Evolutionary conservation across 2,113 vertebrate genomes (phyloP), one percentile per base, ranked within the genome.

Genomic region (Sturnira hondurensis): DNA sequence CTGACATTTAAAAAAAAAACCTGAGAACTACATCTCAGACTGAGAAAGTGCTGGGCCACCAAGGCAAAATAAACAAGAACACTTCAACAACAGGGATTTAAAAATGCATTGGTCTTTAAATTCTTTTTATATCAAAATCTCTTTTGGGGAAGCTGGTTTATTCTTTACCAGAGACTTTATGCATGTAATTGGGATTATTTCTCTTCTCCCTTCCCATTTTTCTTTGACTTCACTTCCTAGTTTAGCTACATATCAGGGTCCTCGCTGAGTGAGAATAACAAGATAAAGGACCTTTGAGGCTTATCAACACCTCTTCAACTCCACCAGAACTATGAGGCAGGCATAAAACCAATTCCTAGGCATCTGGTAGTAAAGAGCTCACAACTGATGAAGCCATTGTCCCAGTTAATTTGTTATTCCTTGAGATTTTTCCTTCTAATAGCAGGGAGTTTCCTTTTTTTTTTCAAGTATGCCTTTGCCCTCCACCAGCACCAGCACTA

Each of bases 31-130:
- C 43, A 91, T 86, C 63, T 20, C 41, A 86, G 45, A 77, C 61
- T 77, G n/a, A 94, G 71, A 93, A 88, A 84, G 65, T 68, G 9
- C 12, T 81, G 17, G n/a, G 14, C 14, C 19, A 90, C 28, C 17
- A 15, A 77, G 22, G 24, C 5, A 68, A 76, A 86, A 10, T 91
- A 76, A 22, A 73, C 19, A 89, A 63, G 28, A 63, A 67, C 26
- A 52, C 10, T 78, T 95, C 22, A 94, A 92, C 67, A 83, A 80
- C 3, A 86, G 61, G 31, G 84, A 90, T 86, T 85, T 96, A 56
- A 24, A 95, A 95, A 58, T 33, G 5, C 3, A 3, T 80, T 86
- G 11, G 12, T 58, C 41, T 96, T 78, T 93, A 91, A 54, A 50
- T 54, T 94, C 19, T 95, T 82, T 91, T 77, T 91, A 83, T 81